These are phyloP conservation scores for Tipula confusa DNA, from an alignment of 2,888 invertebrate genomes.

Conservation along the genomic window DNA sequence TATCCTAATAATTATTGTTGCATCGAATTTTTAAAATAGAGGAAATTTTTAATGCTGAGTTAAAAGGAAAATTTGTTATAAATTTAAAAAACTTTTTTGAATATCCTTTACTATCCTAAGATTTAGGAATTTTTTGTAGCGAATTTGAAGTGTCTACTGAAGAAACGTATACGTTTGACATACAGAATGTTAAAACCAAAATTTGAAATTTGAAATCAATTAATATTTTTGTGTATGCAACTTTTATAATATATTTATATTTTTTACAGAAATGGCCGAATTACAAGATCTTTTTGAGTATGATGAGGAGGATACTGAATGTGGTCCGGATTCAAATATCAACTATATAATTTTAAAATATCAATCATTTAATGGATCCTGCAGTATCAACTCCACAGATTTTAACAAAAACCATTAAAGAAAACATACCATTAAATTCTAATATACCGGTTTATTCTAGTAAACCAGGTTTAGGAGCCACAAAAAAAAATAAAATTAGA, in stretches of 20 bases:
- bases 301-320: not conserved
- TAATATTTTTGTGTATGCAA: not conserved
- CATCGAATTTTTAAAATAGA: slow-evolving; percentile 26
- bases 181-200: not conserved
- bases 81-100: slow-evolving; percentile 26
- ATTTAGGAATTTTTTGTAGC: not conserved
- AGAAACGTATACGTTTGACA: not conserved
- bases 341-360: not conserved
- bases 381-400: not conserved
- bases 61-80: not conserved
- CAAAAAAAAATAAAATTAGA: no score
- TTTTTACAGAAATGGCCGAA: not conserved
- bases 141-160: not conserved
- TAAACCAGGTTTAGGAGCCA: no score
- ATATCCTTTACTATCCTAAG: not conserved
- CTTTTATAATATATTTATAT: not conserved
- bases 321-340: not conserved
- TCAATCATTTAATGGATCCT: not conserved
- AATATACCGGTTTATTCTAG: no score
- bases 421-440: no score
- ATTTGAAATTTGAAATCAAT: not conserved
- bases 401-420: not conserved
- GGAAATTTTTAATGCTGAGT: not conserved
- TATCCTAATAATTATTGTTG: slow-evolving; percentile 5
- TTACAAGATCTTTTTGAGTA: not conserved